Evolutionary conservation across 92 coral and sea anemone genomes (phyloP), one percentile per base, ranked within the genome.

Genomic region (Diadumene lineata): DNA sequence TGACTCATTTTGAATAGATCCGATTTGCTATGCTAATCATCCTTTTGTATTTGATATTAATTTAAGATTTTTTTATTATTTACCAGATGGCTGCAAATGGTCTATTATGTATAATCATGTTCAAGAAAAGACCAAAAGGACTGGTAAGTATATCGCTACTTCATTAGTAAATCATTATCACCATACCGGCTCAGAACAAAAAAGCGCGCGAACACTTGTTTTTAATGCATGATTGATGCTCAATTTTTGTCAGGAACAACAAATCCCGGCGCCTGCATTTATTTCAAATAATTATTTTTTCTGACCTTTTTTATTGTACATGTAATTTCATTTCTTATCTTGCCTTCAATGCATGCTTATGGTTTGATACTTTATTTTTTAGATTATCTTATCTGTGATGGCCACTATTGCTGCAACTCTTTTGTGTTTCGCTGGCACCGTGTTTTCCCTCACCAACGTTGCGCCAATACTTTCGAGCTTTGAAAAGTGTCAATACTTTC

Each of bases 401-500:
- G 74, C 85, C 64, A 84, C 92, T 0, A 70, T 83, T 16, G 57
- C 82, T 2, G 81, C 90, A 1, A 87, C 80, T 16, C 73, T 91
- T 43, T 77, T 91, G 13, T 91, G 97, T 31, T 91, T 91, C 64
- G 82, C 89, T 17, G 97, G 97, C 33, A 93, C 90, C 0, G 48
- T 91, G 70, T 74, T 81, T 44, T 77, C 92, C 18, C 89, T 89
- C 10, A 84, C 84, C 21, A 86, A 80, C 22, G 86, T 91, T 1
- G 82, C 87, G 11, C 93, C 97, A 13, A 85, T 91, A 81, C 76
- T 91, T 7, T 81, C 97, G 16, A 72, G 78, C 50, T 84, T 91
- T 76, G 92, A 87, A 77, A 81, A 70, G 87, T 96, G 99, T 73
- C 88, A 86, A 34, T 96, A 92, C 81, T 86, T 76, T 22, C 75